phyloP scores from a whole-genome alignment of 2,888 invertebrate species.

The Lingula anatina region DNA sequence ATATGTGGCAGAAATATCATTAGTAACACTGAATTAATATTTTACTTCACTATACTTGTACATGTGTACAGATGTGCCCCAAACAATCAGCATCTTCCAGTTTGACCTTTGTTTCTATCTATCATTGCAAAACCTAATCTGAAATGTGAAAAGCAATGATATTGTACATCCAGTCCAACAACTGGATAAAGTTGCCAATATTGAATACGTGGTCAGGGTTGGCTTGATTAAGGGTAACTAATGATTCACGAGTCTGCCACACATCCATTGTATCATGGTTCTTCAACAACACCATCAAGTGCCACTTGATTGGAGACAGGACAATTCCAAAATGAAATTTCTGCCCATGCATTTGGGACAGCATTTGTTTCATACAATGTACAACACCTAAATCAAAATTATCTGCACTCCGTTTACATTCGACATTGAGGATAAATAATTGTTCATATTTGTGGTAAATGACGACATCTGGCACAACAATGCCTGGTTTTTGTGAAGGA shows the following conservation, averaged over 20 bases:
- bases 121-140: too few species aligned
- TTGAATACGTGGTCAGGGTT: neutral
- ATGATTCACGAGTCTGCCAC: conserved; percentile 1
- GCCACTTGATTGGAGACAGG: conserved; percentile 3
- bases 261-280: conserved; percentile 3
- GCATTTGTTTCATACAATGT: conserved; percentile 2
- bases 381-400: conserved; percentile 2
- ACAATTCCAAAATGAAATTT: conserved; percentile 4
- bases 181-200: neutral
- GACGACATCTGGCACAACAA: conserved; percentile 2
- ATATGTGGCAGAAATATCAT: too few species aligned
- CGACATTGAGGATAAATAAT: conserved; percentile 1
- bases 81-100: too few species aligned
- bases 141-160: conserved; percentile 4
- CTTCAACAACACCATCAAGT: conserved; percentile 4
- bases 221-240: neutral
- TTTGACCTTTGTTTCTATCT: too few species aligned
- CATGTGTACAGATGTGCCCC: too few species aligned
- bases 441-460: conserved; percentile 1
- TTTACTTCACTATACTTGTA: too few species aligned
- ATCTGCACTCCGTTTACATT: neutral
- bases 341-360: conserved; percentile 5
- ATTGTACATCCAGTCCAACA: conserved; percentile 4
- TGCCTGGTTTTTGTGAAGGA: neutral
- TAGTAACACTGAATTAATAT: too few species aligned